Base-by-base conservation (phyloP, 2,113 vertebrate genomes). In the Azemiops feae region DNA sequence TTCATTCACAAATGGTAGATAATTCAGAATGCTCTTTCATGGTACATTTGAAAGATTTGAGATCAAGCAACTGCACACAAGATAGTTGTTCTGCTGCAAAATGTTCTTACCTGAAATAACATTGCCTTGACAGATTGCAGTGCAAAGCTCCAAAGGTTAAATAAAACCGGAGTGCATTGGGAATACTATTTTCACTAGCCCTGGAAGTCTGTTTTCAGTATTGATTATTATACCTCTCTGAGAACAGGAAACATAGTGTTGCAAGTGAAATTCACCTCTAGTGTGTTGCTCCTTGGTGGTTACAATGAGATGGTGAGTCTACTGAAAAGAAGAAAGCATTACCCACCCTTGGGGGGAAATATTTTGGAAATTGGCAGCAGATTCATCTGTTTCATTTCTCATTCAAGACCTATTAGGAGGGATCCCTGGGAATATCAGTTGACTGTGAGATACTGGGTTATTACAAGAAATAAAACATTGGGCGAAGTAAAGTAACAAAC, bases 171-270 rank as follows among this genome's bases (percentile, higher is more conserved):
- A 55, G 81, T n/a, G 60, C 57, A 52, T 20, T 39, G 50, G 14
- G 5, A 85, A 91, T 25, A 34, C 45, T 86, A 22, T 88, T 86
- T 93, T 81, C 64, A 14, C 54, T 88, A 18, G 93, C 81, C 85
- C 85, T 81, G 91, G 16, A 53, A 88, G 60, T 81, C 85, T 93
- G 60, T 50, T 88, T 92, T 54, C 43, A 45, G 55, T 55, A 89
- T 86, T 94, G 90, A 93, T 94, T 95, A 92, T 54, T 85, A 58
- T 45, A 74, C 81, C 85, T n/a, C 94, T 60, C 91, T 53, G 3
- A 57, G 60, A 93, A 87, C 81, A 91, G 93, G 88, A 94, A 95
- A 92, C 7, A 30, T 87, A 90, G 89, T 2, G 50, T 89, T 93
- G 50, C 27, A 88, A 47, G n/a, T 90, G 60, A 74, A 92, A 39